These are phyloP conservation scores for Campylorhamphus procurvoides DNA, from an alignment of 2,113 vertebrate genomes.

Conservation along the genomic window DNA sequence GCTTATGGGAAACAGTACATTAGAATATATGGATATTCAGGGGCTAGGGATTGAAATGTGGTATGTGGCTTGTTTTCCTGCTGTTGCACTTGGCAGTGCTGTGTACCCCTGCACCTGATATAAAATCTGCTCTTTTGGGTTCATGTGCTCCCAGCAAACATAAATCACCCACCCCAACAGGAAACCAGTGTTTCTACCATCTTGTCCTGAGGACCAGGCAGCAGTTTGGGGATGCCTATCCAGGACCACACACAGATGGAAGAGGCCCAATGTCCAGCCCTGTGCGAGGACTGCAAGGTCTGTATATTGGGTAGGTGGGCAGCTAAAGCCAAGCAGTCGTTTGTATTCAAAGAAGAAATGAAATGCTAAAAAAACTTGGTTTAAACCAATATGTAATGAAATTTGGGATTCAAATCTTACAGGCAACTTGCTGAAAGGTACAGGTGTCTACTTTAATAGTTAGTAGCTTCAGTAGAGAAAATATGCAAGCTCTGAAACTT, in stretches of 20 bases:
- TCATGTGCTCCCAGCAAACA: rapidly evolving
- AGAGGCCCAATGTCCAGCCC: rapidly evolving
- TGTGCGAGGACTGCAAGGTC: rapidly evolving
- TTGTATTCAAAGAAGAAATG: not conserved
- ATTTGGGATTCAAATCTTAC: not conserved
- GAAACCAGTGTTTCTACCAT: rapidly evolving
- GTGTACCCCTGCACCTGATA: no score
- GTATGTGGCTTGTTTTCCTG: not conserved
- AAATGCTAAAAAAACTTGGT: not conserved
- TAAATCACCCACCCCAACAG: not conserved
- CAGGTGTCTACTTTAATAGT: not conserved
- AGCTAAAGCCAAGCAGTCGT: not conserved
- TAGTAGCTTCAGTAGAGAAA: not conserved
- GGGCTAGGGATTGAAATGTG: rapidly evolving
- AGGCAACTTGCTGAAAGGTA: not conserved
- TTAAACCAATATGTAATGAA: not conserved
- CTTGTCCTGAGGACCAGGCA: rapidly evolving
- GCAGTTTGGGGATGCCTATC: not conserved
- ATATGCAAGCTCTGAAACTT: not conserved
- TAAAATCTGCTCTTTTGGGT: not conserved
- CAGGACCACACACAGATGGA: rapidly evolving
- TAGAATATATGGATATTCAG: not conserved
- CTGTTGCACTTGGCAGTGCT: not conserved
- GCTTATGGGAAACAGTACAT: rapidly evolving
- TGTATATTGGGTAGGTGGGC: rapidly evolving